phyloP scores from a whole-genome alignment of 64 coral and sea anemone species.

The Hydrozoanthus tunicans region DNA sequence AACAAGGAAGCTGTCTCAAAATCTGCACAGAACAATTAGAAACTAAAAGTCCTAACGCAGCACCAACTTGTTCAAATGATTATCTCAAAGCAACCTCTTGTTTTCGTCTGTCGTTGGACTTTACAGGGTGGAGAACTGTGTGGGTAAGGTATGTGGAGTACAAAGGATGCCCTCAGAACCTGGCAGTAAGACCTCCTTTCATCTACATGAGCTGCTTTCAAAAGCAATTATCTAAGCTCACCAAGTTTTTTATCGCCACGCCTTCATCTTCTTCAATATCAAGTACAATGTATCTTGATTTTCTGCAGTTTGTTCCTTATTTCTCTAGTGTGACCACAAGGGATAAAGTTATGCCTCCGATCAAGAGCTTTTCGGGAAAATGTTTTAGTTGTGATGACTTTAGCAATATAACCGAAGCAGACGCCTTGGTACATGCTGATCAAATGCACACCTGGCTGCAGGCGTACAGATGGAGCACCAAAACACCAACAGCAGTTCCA shows the following conservation, averaged over 20 bases:
- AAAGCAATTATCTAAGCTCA: constrained; percentile 20
- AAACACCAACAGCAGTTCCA: neutral
- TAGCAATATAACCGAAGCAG: constrained; percentile 32
- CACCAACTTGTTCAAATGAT: neutral
- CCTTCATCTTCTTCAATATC: neutral
- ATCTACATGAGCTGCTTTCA: constrained; percentile 48
- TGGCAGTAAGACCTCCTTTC: neutral
- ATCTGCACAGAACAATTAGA: constrained; percentile 12
- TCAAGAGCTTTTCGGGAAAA: constrained; percentile 16
- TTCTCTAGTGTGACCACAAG: constrained; percentile 8
- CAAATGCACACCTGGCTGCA: constrained; percentile 38
- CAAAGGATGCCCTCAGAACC: neutral
- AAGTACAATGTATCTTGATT: constrained; percentile 58
- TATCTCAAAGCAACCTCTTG: constrained; percentile 6
- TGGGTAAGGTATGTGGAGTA: constrained; percentile 67
- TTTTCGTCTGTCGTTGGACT: constrained; percentile 54
- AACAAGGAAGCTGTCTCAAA: constrained; percentile 22
- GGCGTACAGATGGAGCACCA: constrained; percentile 47
- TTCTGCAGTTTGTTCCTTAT: constrained; percentile 28
- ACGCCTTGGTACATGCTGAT: constrained; percentile 19
- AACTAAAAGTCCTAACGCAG: constrained; percentile 21
- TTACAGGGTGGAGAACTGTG: constrained; percentile 76
- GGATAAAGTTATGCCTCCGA: constrained; percentile 61
- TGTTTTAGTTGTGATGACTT: constrained; percentile 21
- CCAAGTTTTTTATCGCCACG: neutral